A percentile compares a stretch with the other conserved stretches of the same genome.
These are phyloP conservation scores for Holacanthella duospinosa DNA, from an alignment of 2,888 invertebrate genomes.

Conservation along the genomic window DNA sequence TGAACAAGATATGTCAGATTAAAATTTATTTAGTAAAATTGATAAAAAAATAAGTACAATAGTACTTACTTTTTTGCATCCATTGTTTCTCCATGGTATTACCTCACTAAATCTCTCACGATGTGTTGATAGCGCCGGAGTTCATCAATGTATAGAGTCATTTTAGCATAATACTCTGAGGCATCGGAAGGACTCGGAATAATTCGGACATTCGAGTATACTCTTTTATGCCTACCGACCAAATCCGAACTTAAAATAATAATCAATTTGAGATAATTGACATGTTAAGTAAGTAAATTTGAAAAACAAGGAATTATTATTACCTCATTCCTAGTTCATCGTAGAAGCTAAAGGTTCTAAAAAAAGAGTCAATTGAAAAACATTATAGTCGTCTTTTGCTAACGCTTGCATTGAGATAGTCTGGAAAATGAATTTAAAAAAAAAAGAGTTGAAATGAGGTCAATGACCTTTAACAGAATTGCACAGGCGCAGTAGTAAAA, in stretches of 20 bases:
- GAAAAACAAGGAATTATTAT: not conserved
- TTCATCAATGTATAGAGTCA: slow-evolving; percentile 37
- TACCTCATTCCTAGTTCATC: slow-evolving; percentile 9
- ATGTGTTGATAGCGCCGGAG: slow-evolving; percentile 37
- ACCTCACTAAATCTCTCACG: slow-evolving; percentile 37
- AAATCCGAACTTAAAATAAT: not conserved
- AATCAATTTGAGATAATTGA: not conserved
- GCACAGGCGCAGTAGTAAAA: no score
- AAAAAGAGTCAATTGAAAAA: no score
- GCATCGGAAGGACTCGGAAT: slow-evolving; percentile 25
- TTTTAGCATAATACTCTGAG: slow-evolving; percentile 36
- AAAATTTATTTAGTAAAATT: no score
- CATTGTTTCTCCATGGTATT: not conserved
- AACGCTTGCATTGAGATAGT: slow-evolving; percentile 43
- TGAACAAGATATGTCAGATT: no score
- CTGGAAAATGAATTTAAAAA: slow-evolving; percentile 31
- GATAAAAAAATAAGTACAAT: no score
- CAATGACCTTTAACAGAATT: no score
- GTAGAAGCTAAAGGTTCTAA: slow-evolving; percentile 6
- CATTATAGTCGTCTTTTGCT: no score
- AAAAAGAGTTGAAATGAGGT: not conserved
- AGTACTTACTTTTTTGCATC: not conserved
- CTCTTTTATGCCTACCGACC: slow-evolving; percentile 31
- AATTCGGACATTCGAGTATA: slow-evolving; percentile 29
- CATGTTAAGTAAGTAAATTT: not conserved